Evolutionary conservation across 2,888 invertebrate genomes (phyloP).

Genomic region (Watsonalla binaria): DNA sequence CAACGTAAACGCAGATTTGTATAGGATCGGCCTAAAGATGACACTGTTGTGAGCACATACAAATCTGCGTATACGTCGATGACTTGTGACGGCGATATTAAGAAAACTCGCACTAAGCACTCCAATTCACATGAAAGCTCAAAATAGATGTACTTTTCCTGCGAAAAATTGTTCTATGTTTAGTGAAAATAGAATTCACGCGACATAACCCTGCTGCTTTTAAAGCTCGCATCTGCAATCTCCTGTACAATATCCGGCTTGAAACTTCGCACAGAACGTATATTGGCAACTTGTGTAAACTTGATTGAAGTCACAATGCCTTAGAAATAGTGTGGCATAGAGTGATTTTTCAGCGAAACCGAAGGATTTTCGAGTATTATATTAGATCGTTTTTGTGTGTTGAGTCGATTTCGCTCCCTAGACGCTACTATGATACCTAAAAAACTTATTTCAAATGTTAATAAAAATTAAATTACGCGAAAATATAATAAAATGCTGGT

Average conservation of each 20-base stretch:
- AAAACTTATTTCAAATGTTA: too few relatives aligned
- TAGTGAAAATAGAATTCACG: conserved; percentile 23
- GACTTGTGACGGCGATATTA: too few relatives aligned
- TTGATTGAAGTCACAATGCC: conserved; percentile 3
- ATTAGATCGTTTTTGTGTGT: background rate
- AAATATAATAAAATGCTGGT: too few relatives aligned
- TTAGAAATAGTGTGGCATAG: background rate
- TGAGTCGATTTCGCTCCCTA: too few relatives aligned
- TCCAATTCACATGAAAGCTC: background rate
- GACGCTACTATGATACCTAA: too few relatives aligned
- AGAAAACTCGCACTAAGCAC: too few relatives aligned
- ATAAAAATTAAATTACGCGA: too few relatives aligned
- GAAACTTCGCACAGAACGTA: conserved; percentile 17
- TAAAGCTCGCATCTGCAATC: conserved; percentile 31
- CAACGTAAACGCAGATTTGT: too few relatives aligned
- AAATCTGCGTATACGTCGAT: too few relatives aligned
- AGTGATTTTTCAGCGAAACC: background rate
- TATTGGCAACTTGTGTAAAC: conserved; percentile 13
- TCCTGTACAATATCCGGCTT: conserved; percentile 43
- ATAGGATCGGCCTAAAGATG: too few relatives aligned
- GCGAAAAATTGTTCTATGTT: conserved; percentile 9
- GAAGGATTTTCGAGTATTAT: background rate
- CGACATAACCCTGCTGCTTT: conserved; percentile 15
- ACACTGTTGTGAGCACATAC: too few relatives aligned
- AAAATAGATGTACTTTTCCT: background rate